Evolutionary conservation across 2,888 invertebrate genomes (phyloP).

Genomic region (Patella pellucida): DNA sequence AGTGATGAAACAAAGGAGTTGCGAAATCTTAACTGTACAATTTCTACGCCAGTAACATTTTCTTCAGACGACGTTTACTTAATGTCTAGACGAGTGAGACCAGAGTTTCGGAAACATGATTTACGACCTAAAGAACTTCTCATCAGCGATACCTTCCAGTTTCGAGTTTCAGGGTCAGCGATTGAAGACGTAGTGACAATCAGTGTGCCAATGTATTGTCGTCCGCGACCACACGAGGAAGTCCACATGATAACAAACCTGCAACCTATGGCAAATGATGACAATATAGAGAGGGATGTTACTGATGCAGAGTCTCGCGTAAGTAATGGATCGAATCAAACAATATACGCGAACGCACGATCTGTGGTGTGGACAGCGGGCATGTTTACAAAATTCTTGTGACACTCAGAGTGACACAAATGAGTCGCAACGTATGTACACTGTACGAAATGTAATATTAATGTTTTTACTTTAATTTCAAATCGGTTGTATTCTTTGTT

Average conservation of each 20-base stretch:
- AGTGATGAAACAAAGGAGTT: neutral
- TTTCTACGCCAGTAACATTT: neutral
- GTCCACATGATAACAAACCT: slow-evolving; percentile 13
- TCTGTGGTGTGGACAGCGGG: too few species aligned
- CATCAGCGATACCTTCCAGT: slow-evolving; percentile 15
- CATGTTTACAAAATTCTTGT: too few species aligned
- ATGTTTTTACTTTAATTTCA: too few species aligned
- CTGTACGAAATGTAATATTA: too few species aligned
- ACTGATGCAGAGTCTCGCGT: too few species aligned
- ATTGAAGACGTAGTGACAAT: neutral
- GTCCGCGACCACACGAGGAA: slow-evolving; percentile 14
- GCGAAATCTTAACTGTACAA: neutral
- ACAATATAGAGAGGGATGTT: neutral
- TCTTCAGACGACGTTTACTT: slow-evolving; percentile 1
- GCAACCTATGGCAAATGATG: neutral
- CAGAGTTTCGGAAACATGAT: neutral
- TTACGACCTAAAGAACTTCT: slow-evolving; percentile 15
- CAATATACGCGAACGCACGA: too few species aligned
- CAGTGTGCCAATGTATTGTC: slow-evolving; percentile 8
- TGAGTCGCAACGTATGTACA: too few species aligned
- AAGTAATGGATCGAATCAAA: too few species aligned
- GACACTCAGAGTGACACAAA: too few species aligned
- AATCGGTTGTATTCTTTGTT: too few species aligned
- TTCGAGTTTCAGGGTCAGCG: slow-evolving; percentile 10
- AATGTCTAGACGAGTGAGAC: slow-evolving; percentile 12